These are phyloP conservation scores for Fragum whitleyi DNA, from an alignment of 2,888 invertebrate genomes.

Conservation along the genomic window DNA sequence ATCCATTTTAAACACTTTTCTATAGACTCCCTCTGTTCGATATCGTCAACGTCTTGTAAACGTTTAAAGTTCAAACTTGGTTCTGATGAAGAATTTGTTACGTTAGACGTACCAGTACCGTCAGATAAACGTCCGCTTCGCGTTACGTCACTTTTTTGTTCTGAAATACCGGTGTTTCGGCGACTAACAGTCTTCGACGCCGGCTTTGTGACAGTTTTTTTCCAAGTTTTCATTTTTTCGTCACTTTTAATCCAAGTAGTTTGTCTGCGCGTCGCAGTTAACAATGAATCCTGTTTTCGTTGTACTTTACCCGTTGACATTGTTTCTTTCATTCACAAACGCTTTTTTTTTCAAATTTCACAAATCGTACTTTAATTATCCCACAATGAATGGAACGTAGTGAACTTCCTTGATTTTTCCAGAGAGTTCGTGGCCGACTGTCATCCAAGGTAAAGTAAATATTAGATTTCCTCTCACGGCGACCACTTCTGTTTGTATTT, in stretches of 20 bases:
- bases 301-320: slow-evolving; percentile 30
- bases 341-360: slow-evolving; percentile 1
- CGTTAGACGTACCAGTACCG: slow-evolving; percentile 47
- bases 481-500: slow-evolving; percentile 13
- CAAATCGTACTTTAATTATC: no score
- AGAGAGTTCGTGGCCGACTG: background rate
- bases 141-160: slow-evolving; percentile 71
- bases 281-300: slow-evolving; percentile 7
- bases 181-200: slow-evolving; percentile 29
- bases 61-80: slow-evolving; percentile 37
- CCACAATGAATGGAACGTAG: no score
- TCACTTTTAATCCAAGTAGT: slow-evolving; percentile 68
- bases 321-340: background rate
- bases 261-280: slow-evolving; percentile 25
- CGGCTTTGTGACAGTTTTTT: slow-evolving; percentile 45
- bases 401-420: background rate
- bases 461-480: slow-evolving; percentile 8
- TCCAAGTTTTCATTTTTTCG: slow-evolving; percentile 70
- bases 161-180: slow-evolving; percentile 48
- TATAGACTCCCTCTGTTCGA: slow-evolving; percentile 61
- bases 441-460: background rate
- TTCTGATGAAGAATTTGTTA: slow-evolving; percentile 55
- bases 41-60: slow-evolving; percentile 54
- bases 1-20: slow-evolving; percentile 77
- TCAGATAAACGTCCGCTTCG: slow-evolving; percentile 62